Base-by-base conservation (phyloP, 2,797 vertebrate species). In the Selene dorsalis region DNA sequence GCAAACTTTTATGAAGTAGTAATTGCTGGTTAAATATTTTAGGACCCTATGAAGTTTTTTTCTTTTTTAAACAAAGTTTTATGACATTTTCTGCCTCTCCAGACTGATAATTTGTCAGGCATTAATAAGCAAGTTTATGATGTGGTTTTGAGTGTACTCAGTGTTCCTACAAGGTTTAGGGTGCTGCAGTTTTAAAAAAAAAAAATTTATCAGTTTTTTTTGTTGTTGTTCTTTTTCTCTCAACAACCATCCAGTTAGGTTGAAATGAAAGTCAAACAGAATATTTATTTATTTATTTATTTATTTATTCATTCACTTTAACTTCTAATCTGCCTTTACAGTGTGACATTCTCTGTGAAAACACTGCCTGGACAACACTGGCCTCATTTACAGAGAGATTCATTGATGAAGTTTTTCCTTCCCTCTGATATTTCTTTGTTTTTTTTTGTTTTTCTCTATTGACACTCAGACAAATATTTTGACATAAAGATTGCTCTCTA, bases 311-410 rank as follows among this genome's bases (percentile, higher is more conserved):
- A n/a, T n/a, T 67, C 35, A 43, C 55, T 41, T 77, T 48, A 38
- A 61, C 56, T 41, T 71, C 13, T 69, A 26, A 55, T 75, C 41
- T 55, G 38, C 69, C n/a, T 61, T 85, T 63, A 65, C 52, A 48
- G 11, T 39, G 16, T 67, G 80, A 72, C 65, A 38, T 81, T 76
- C 9, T 72, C 61, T 14, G 14, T 77, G 53, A 62, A 73, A 55
- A 56, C 57, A 71, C 24, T 35, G 20, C 53, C 45, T 73, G 65
- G 48, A 43, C 26, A 32, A 64, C 45, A 13, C n/a, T 12, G 62
- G 63, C 38, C 81, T 72, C 73, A 52, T 75, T 84, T 82, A 57
- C 56, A 41, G 50, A 13, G 26, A 75, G 77, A 86, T 75, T 80
- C 77, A 83, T 28, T 7, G 8, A 41, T 52, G 28, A 73, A 79